Evolutionary conservation across 2,797 vertebrate genomes (phyloP), one percentile per base, ranked within the genome.

Genomic region (Chelidonichthys spinosus): DNA sequence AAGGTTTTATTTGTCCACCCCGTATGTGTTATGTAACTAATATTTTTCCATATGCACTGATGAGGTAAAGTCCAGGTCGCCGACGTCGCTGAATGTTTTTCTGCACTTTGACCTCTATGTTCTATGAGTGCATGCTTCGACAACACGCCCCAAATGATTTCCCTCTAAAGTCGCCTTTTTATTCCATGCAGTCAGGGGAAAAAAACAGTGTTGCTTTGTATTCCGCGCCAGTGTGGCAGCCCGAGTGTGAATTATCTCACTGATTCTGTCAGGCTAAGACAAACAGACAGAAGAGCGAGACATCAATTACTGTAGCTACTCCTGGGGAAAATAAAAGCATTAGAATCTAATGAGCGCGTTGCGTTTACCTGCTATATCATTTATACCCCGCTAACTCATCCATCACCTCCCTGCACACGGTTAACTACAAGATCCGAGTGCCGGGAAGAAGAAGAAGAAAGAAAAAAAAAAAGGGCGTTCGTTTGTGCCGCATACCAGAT

Each of bases 341-440:
- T 85, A 85, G 78, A 90, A 87, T 91, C 86, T 90, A 93, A 94
- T 89, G 90, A 93, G 79, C 87, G 84, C 85, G 87, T 91, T 89
- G 91, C 40, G 78, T 93, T 84, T 90, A 93, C 93, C 91, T 89
- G 91, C 87, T 94, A 63, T 58, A 42, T 91, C 90, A 92, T 93
- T 94, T 82, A 90, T 88, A 78, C 86, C 87, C 91, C 90, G 84
- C 91, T 94, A 85, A 81, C 58, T 85, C 90, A 93, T 95, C 93
- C 90, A 77, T 93, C 89, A 91, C 79, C 88, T 83, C 82, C 69
- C 69, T 46, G 55, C 54, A 74, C 70, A 77, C 72, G 36, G 71
- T 80, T 87, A 80, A 84, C 76, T 78, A 56, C 83, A 77, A 77
- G 71, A 74, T 81, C 76, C 33, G 69, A 59, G 37, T 59, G 76